Base-by-base conservation (phyloP, 1,140 invertebrate species). In the Drosophila littoralis region DNA sequence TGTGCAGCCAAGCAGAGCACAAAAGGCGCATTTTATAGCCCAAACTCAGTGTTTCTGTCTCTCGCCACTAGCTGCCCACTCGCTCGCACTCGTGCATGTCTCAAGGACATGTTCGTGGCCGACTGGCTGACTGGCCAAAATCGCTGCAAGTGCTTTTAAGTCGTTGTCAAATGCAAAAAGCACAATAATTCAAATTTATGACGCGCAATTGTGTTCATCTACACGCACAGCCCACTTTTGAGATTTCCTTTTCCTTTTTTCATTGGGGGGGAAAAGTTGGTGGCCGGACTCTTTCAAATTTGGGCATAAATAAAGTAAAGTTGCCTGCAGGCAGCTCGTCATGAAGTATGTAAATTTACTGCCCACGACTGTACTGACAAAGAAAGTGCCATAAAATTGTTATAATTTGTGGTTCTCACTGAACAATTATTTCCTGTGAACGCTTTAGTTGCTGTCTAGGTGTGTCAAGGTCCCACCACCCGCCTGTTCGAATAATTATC, bases 151-250 rank as follows among this genome's bases (percentile, higher is more conserved):
- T 86, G 83, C 83, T 88, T 88, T 86, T 77, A 86, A 86, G 83
- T 86, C 83, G 83, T 86, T 86, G 83, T 86, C 83, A 86, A 86
- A 86, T 86, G 83, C 83, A 86, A 86, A 86, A 78, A 82, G 83
- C 79, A 88, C 83, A 86, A 86, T 86, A 86, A 86, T 88, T 86
- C 83, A 86, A 86, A 86, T 86, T 86, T 86, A 86, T 86, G 83
- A 83, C 79, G 83, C 83, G 76, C 83, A 79, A 86, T 86, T 86
- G 79, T 86, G 83, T 81, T 88, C 83, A 86, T 79, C 77, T 77
- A 74, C 74, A 77, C 74, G 74, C 77, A 77, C 64, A 76, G 63
- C 83, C 77, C 83, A 76, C 71, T 76, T 79, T 75, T 43, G 45
- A 74, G 65, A 74, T 60, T 60, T 74, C 51, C 65, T 33, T 74